These are phyloP conservation scores for Salpingus planirostris DNA, from an alignment of 2,888 invertebrate species.

Conservation along the genomic window DNA sequence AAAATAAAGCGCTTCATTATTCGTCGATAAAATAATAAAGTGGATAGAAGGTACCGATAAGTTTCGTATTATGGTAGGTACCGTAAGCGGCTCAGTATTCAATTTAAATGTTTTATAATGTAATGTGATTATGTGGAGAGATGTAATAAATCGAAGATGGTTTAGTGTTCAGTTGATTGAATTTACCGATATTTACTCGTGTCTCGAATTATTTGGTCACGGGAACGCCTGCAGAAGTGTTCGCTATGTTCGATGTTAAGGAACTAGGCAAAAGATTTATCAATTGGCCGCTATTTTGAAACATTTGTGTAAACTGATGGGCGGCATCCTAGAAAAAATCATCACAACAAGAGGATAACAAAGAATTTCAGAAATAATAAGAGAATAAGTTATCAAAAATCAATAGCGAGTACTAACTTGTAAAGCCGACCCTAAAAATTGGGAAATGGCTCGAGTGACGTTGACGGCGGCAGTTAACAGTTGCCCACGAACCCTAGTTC, in stretches of 20 bases:
- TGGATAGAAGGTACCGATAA: no score
- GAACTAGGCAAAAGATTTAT: no score
- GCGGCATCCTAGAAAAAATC: conserved; percentile 29
- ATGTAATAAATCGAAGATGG: no score
- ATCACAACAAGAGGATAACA: conserved; percentile 1
- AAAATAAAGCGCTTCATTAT: no score
- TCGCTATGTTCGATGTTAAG: conserved; percentile 12
- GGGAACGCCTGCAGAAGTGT: no score
- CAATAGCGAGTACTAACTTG: conserved; percentile 55
- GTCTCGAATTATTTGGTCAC: no score
- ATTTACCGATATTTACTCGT: no score
- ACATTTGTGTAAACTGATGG: conserved; percentile 24
- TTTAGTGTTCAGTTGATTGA: no score
- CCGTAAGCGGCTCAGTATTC: background rate
- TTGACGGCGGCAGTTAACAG: conserved; percentile 66
- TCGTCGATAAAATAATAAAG: no score
- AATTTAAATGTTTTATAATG: background rate
- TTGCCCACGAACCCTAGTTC: conserved; percentile 39
- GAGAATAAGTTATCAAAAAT: background rate
- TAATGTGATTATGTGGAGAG: no score
- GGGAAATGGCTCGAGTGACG: conserved; percentile 67
- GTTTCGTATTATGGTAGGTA: background rate
- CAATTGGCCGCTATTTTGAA: no score
- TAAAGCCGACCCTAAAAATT: conserved; percentile 68
- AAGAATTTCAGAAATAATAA: background rate